Percentiles rank a stretch among this genome's conserved stretches.
phyloP scores from a whole-genome alignment of 2,888 invertebrate species.

The Agrotis ipsilon region DNA sequence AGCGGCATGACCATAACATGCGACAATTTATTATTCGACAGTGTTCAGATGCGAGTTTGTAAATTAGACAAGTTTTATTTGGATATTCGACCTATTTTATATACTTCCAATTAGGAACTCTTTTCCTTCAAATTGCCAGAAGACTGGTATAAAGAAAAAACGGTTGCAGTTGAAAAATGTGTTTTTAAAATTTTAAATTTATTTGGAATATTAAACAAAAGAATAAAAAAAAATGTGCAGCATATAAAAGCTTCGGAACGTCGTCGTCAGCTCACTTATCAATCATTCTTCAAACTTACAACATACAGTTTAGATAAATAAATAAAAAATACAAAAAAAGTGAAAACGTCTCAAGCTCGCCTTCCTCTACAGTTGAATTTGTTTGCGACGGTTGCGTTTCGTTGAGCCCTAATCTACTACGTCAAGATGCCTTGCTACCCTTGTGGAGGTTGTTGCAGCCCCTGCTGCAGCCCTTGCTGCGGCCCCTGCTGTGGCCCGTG shows the following conservation, averaged over 20 bases:
- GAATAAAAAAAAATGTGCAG: conserved; percentile 15
- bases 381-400: conserved; percentile 47
- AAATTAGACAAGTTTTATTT: not conserved
- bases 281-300: conserved; percentile 75
- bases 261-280: conserved; percentile 59
- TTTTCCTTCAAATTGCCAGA: not conserved
- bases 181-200: not conserved
- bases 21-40: too few relatives aligned
- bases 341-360: conserved; percentile 52
- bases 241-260: not conserved
- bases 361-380: conserved; percentile 33
- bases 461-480: conserved; percentile 74
- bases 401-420: conserved; percentile 28
- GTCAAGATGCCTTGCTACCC: conserved; percentile 73
- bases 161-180: not conserved
- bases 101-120: not conserved
- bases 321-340: conserved; percentile 60
- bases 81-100: conserved; percentile 22
- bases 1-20: too few relatives aligned
- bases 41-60: not conserved
- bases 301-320: conserved; percentile 65
- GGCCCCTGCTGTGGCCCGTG: conserved; percentile 67
- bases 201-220: conserved; percentile 42
- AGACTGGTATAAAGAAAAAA: not conserved
- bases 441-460: conserved; percentile 68